These are phyloP conservation scores for Sarcophaga subvicina DNA, from an alignment of 2,888 invertebrate species.

Conservation along the genomic window DNA sequence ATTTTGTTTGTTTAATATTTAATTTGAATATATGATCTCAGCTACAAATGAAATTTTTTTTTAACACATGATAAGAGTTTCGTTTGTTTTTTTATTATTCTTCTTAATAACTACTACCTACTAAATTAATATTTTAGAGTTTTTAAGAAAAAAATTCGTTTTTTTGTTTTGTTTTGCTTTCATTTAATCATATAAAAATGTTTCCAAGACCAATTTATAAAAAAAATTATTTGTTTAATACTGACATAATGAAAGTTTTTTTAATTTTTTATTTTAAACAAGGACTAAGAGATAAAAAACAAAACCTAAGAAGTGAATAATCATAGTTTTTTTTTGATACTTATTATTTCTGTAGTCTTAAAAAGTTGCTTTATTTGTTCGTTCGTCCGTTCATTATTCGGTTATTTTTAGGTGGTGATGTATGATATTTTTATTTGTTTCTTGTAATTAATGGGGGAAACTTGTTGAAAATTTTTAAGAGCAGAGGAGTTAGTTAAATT, in stretches of 20 bases:
- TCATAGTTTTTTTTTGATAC: slow-evolving; percentile 26
- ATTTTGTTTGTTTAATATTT: slow-evolving; percentile 2
- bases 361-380: slow-evolving; percentile 2
- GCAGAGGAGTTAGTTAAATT: too few species aligned
- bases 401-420: neutral
- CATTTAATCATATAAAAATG: neutral
- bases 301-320: too few species aligned
- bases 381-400: neutral
- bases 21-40: slow-evolving; percentile 49
- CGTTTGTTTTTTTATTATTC: slow-evolving; percentile 21
- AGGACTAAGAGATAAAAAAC: neutral
- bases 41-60: slow-evolving; percentile 45
- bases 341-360: slow-evolving; percentile 42
- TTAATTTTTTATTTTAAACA: neutral
- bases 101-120: slow-evolving; percentile 44
- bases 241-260: slow-evolving; percentile 37
- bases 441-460: slow-evolving; percentile 8
- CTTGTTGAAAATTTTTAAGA: too few species aligned
- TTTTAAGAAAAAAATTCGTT: slow-evolving; percentile 3
- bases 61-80: slow-evolving; percentile 34
- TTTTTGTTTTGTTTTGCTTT: slow-evolving; percentile 25
- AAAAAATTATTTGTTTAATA: slow-evolving; percentile 38
- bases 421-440: neutral
- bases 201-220: neutral
- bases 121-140: slow-evolving; percentile 23